phyloP scores from a whole-genome alignment of 1,140 invertebrate genomes.

The Trachymyrmex septentrionalis region DNA sequence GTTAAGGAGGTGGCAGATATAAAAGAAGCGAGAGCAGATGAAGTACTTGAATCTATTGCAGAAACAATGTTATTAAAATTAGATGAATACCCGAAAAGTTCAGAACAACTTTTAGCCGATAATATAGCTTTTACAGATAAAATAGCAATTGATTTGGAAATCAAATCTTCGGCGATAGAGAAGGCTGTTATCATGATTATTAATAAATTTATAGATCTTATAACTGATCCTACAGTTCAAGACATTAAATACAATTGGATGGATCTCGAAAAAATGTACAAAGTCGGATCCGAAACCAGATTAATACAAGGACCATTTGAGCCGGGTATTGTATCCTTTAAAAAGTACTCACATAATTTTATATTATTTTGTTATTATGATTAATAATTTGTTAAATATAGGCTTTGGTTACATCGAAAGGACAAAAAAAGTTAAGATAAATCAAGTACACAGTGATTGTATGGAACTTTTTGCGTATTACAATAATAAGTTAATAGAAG shows the following conservation, averaged over 20 bases:
- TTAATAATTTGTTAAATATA: constrained; percentile 71
- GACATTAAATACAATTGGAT: constrained; percentile 89
- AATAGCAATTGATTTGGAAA: constrained; percentile 85
- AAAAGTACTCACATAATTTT: background rate
- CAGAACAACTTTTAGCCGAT: constrained; percentile 89
- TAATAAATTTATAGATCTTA: constrained; percentile 89
- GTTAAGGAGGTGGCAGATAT: constrained; percentile 91
- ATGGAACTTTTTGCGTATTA: constrained; percentile 92
- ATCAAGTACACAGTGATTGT: constrained; percentile 89
- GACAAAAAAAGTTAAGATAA: constrained; percentile 87
- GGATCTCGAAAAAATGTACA: constrained; percentile 88
- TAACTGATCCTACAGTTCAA: constrained; percentile 87
- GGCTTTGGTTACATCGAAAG: constrained; percentile 89
- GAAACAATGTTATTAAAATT: constrained; percentile 90
- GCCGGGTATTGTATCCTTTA: constrained; percentile 82
- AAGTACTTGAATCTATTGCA: constrained; percentile 89
- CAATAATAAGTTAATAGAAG: constrained; percentile 90
- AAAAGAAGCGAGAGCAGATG: constrained; percentile 92
- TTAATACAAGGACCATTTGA: constrained; percentile 85
- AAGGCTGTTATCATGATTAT: constrained; percentile 90
- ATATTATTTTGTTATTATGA: constrained; percentile 13
- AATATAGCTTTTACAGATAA: constrained; percentile 86
- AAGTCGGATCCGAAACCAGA: constrained; percentile 87
- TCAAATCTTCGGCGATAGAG: constrained; percentile 89
- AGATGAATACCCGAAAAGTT: constrained; percentile 89